Conservation (phyloP, 2,888 invertebrate species). For the Gymnosoma rotundatum region DNA sequence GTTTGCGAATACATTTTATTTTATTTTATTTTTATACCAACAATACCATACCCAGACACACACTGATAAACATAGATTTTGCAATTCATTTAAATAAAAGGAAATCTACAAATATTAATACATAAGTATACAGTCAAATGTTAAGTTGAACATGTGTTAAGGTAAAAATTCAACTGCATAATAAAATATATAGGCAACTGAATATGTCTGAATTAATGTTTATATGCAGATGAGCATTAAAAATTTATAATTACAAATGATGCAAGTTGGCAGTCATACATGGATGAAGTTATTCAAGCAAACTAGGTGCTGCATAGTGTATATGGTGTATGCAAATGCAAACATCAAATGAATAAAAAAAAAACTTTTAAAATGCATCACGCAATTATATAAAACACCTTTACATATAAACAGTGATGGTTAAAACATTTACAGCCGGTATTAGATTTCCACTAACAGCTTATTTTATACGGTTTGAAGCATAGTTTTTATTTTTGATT, state of each 20-base stretch:
- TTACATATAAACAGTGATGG: background rate
- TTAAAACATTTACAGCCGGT: background rate
- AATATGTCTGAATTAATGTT: conserved; percentile 54
- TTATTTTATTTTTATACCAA: conserved; percentile 14
- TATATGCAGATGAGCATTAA: conserved; percentile 75
- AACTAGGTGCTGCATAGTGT: conserved; percentile 52
- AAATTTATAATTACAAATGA: conserved; percentile 79
- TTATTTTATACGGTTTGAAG: too few relatives aligned
- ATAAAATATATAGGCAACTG: conserved; percentile 15
- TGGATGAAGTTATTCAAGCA: conserved; percentile 59
- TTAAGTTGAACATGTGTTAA: conserved; percentile 47
- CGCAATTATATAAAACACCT: conserved; percentile 63
- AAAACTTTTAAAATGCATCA: conserved; percentile 47
- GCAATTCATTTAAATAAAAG: conserved; percentile 47
- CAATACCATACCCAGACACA: background rate
- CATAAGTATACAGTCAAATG: conserved; percentile 5
- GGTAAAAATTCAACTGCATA: conserved; percentile 47
- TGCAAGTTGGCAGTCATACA: conserved; percentile 64
- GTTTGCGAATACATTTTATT: conserved; percentile 27
- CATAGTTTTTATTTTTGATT: too few relatives aligned
- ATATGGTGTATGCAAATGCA: conserved; percentile 1
- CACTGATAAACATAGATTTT: conserved; percentile 15
- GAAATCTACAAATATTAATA: conserved; percentile 11
- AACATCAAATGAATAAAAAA: conserved; percentile 43
- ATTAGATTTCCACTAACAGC: too few relatives aligned